These are phyloP conservation scores for Elgaria multicarinata DNA, from an alignment of 2,113 vertebrate species.

Conservation along the genomic window DNA sequence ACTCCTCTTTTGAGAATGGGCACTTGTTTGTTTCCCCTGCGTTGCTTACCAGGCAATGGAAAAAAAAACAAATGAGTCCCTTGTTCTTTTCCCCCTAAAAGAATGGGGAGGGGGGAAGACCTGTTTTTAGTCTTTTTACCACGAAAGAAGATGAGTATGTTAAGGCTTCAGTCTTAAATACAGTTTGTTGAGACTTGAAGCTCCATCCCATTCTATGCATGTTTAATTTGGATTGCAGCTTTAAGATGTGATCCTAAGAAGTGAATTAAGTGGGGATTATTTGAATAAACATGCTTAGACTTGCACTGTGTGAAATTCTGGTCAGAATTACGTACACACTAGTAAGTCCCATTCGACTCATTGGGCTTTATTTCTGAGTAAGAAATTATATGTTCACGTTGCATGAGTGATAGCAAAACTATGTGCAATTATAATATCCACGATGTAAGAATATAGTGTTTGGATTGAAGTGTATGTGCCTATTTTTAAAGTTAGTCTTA, in stretches of 20 bases:
- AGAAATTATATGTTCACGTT: too few species aligned
- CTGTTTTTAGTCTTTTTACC: too few species aligned
- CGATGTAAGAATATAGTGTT: background rate
- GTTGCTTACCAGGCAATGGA: too few species aligned
- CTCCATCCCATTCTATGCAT: background rate
- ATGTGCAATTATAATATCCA: background rate
- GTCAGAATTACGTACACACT: background rate
- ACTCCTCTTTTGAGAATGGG: too few species aligned
- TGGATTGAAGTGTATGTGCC: background rate
- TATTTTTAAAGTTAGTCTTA: background rate
- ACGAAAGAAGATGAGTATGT: background rate
- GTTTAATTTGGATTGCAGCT: background rate
- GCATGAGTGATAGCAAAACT: background rate
- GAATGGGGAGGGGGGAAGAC: too few species aligned
- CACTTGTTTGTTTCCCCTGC: too few species aligned
- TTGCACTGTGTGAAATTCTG: background rate
- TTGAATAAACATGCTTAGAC: background rate
- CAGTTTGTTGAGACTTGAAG: background rate
- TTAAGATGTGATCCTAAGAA: background rate
- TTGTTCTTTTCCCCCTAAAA: too few species aligned
- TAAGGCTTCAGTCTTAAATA: background rate
- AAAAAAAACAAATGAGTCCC: too few species aligned
- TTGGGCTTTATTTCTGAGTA: background rate
- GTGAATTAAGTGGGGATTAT: background rate
- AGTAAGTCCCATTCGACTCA: background rate